Evolutionary conservation across 2,113 vertebrate species (phyloP).

Genomic region (Nesoenas mayeri): DNA sequence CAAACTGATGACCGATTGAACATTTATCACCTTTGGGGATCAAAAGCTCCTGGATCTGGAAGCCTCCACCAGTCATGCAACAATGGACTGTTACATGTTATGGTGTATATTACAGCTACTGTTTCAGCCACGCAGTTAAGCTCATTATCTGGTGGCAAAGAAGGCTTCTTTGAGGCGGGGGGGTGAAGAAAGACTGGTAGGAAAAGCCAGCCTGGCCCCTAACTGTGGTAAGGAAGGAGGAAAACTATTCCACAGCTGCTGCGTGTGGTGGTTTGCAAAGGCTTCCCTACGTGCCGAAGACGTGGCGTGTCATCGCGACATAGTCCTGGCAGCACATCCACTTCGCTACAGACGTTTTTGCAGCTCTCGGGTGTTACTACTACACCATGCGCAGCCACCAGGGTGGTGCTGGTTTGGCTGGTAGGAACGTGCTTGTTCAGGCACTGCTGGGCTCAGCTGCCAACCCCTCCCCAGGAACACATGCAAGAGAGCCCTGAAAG

Average conservation of each 20-base stretch:
- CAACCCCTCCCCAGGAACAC: not conserved
- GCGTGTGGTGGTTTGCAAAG: not conserved
- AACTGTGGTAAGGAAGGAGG: not conserved
- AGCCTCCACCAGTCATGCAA: not conserved
- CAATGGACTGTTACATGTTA: not conserved
- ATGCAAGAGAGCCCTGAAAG: not conserved
- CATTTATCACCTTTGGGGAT: not conserved
- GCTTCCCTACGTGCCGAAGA: not conserved
- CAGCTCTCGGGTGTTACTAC: not conserved
- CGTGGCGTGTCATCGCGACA: rapidly evolving
- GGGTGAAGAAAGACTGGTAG: not conserved
- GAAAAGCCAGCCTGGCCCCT: not conserved
- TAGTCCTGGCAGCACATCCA: not conserved
- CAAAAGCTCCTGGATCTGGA: not conserved
- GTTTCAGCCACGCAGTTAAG: not conserved
- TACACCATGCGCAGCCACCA: rapidly evolving
- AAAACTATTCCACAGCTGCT: not conserved
- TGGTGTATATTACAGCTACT: rapidly evolving
- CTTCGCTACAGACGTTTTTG: not conserved
- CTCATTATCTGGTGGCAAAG: not conserved
- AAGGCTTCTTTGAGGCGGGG: not conserved
- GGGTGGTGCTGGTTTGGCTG: not conserved
- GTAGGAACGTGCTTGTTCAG: not conserved
- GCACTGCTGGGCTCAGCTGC: not conserved
- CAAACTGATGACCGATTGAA: not conserved